A percentile compares a stretch with the other conserved stretches of the same genome.
Conservation (phyloP, 1,140 invertebrate genomes). For the Apolygus lucorum region DNA sequence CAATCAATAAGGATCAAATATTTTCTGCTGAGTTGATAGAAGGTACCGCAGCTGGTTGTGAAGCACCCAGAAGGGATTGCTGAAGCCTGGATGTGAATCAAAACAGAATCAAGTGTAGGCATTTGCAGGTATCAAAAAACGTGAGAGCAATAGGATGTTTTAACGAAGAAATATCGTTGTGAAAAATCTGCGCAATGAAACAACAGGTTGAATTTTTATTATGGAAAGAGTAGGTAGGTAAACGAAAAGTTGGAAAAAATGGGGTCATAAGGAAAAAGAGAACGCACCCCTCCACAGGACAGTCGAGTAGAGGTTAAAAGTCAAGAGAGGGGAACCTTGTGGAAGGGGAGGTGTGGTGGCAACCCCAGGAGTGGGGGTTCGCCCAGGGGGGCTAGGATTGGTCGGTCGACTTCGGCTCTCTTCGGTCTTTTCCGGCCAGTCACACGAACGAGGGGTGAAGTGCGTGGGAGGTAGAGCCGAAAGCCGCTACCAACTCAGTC, state of each 20-base stretch:
- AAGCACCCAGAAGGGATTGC: too few relatives aligned
- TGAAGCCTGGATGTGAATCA: too few relatives aligned
- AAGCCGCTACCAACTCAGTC: constrained; percentile 39
- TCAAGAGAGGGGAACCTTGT: background rate
- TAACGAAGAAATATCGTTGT: too few relatives aligned
- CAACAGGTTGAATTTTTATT: background rate
- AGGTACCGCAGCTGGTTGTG: too few relatives aligned
- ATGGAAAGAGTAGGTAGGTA: background rate
- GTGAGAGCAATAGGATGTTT: too few relatives aligned
- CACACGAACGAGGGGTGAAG: constrained; percentile 12
- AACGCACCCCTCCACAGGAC: background rate
- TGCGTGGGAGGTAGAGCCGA: constrained; percentile 19
- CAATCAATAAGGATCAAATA: too few relatives aligned
- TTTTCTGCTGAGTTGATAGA: too few relatives aligned
- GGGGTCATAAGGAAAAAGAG: background rate
- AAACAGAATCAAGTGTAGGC: too few relatives aligned
- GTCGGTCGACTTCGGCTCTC: constrained; percentile 24
- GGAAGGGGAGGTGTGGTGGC: constrained; percentile 12
- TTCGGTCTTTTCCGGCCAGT: constrained; percentile 9
- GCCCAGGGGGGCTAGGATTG: background rate
- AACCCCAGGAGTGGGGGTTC: constrained; percentile 19
- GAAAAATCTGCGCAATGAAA: too few relatives aligned
- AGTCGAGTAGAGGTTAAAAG: constrained; percentile 18
- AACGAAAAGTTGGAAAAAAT: background rate
- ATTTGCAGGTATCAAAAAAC: too few relatives aligned